Conservation (phyloP, 2,888 invertebrate species). For the Clepsis dumicolana region DNA sequence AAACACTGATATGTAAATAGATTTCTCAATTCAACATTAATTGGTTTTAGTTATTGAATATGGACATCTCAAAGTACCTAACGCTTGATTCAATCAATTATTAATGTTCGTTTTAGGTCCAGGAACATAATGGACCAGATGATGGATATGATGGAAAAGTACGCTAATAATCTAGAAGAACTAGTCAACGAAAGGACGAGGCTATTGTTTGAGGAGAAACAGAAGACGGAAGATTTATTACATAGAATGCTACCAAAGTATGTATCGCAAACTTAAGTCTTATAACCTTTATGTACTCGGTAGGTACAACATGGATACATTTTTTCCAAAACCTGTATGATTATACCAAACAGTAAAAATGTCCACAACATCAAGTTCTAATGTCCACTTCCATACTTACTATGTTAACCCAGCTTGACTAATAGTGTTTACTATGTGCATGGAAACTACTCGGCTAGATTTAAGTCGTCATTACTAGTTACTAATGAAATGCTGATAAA, state of each 20-base stretch:
- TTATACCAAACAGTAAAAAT: slow-evolving; percentile 43
- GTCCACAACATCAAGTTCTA: slow-evolving; percentile 53
- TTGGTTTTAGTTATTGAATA: too few relatives aligned
- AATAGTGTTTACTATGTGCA: slow-evolving; percentile 57
- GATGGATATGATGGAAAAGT: slow-evolving; percentile 99
- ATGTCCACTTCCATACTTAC: slow-evolving; percentile 48
- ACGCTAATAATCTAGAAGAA: slow-evolving; percentile 97
- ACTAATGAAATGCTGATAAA: slow-evolving; percentile 65
- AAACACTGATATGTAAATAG: too few relatives aligned
- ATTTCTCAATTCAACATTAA: too few relatives aligned
- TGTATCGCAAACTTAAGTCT: slow-evolving; percentile 58
- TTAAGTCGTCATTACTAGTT: slow-evolving; percentile 43
- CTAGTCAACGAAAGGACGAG: slow-evolving; percentile 96
- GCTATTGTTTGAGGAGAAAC: slow-evolving; percentile 95
- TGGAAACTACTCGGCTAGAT: slow-evolving; percentile 58
- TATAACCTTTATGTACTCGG: slow-evolving; percentile 35
- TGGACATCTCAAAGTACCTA: too few relatives aligned
- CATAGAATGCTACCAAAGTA: slow-evolving; percentile 97
- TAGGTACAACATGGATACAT: slow-evolving; percentile 53
- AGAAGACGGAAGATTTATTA: slow-evolving; percentile 95
- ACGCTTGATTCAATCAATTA: too few relatives aligned
- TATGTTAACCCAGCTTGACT: slow-evolving; percentile 51
- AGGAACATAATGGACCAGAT: slow-evolving; percentile 98
- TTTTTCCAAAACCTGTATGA: slow-evolving; percentile 40
- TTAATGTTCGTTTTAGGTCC: slow-evolving; percentile 86